Percentiles rank a stretch among this genome's conserved stretches.
These are phyloP conservation scores for Epinotia demarniana DNA, from an alignment of 2,888 invertebrate genomes.

Conservation along the genomic window DNA sequence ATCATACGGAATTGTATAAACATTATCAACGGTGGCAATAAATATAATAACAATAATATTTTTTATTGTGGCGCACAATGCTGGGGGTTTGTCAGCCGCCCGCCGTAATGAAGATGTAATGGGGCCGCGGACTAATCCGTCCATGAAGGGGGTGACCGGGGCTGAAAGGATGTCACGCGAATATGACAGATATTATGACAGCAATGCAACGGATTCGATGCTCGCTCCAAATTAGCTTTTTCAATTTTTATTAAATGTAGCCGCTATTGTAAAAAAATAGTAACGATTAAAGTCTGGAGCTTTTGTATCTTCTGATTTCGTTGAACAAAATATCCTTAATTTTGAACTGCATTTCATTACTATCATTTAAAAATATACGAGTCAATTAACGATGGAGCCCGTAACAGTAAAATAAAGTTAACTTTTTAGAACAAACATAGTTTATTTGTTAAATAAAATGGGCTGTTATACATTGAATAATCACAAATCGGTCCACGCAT, in stretches of 20 bases:
- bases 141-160: slow-evolving; percentile 76
- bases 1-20: slow-evolving; percentile 76
- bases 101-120: slow-evolving; percentile 85
- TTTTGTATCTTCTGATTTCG: not conserved
- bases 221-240: slow-evolving; percentile 62
- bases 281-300: not conserved
- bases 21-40: slow-evolving; percentile 74
- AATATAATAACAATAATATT: slow-evolving; percentile 76
- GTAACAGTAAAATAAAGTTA: not conserved
- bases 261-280: not conserved
- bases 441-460: slow-evolving; percentile 27
- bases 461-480: slow-evolving; percentile 31
- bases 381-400: not conserved
- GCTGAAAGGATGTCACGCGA: slow-evolving; percentile 80
- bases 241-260: slow-evolving; percentile 51
- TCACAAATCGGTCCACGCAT: slow-evolving; percentile 39
- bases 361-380: not conserved
- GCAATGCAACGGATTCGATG: slow-evolving; percentile 78
- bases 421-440: slow-evolving; percentile 31
- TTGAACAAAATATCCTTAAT: not conserved
- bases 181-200: slow-evolving; percentile 85
- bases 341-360: not conserved
- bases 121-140: slow-evolving; percentile 79
- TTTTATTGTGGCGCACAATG: slow-evolving; percentile 73
- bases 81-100: slow-evolving; percentile 74